Conservation (phyloP, 2,113 vertebrate species). For the Lichenostomus cassidix region DNA sequence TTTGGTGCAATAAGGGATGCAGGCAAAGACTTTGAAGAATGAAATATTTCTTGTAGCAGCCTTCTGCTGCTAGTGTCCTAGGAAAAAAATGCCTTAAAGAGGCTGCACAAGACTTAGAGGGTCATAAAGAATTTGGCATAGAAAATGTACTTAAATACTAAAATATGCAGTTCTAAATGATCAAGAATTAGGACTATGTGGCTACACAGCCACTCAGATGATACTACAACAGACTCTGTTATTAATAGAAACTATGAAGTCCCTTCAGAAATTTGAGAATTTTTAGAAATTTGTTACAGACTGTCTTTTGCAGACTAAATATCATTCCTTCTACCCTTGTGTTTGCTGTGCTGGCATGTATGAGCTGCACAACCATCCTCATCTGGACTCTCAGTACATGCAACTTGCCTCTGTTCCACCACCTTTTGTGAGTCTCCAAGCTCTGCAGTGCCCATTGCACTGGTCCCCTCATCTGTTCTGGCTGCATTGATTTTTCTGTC, state of each 20-base stretch:
- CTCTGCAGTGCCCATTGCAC: background rate
- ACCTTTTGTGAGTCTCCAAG: background rate
- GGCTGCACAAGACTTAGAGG: background rate
- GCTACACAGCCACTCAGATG: background rate
- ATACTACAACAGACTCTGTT: background rate
- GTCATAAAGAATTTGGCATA: background rate
- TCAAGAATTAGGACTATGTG: background rate
- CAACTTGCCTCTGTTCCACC: background rate
- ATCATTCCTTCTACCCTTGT: background rate
- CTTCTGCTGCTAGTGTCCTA: background rate
- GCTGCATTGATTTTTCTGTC: background rate
- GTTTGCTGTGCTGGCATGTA: background rate
- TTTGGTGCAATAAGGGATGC: background rate
- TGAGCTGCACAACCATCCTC: background rate
- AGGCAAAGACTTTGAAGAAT: background rate
- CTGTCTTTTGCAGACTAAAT: background rate
- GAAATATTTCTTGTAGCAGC: background rate
- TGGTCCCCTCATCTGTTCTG: background rate
- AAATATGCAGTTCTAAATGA: background rate
- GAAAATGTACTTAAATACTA: background rate
- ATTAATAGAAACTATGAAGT: background rate
- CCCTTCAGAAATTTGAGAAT: background rate
- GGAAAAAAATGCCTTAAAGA: background rate
- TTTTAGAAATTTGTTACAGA: background rate
- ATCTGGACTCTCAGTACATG: background rate